Evolutionary conservation across 2,797 vertebrate species (phyloP), one percentile per base, ranked within the genome.

Genomic region (Chelmon rostratus): DNA sequence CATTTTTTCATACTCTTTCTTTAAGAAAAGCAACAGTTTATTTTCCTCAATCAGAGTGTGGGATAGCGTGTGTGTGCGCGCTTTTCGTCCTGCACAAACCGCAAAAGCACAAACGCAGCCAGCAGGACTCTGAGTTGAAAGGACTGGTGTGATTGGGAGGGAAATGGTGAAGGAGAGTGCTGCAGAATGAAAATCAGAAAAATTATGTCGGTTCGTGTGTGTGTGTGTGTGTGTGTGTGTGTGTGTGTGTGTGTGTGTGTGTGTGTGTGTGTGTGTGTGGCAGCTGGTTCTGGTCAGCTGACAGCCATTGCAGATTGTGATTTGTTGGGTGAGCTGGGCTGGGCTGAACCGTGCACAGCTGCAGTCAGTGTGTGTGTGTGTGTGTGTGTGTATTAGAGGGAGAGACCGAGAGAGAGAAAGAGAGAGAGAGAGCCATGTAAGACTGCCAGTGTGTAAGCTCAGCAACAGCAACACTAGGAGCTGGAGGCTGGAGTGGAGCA

Each of bases 401-500:
- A 38, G 40, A 64, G 53, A 67, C 59, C 44, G 76, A 66, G 73
- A 50, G 73, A 59, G 31, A 64, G 49, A 69, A 42, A 65, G 44
- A 59, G 65, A 35, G 56, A 59, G 66, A 59, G 66, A n/a, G 76
- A 71, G 72, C 62, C 69, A 88, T 89, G 86, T 85, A 97, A 97
- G 96, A 93, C 96, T 96, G 91, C 95, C 96, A 96, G 96, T 97
- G 97, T 97, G 96, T 93, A 91, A 94, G 93, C 96, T 94, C 87
- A 95, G 96, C 96, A 95, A 74, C 81, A 85, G 86, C 88, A 88
- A 84, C 87, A 88, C 86, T 83, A 85, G 85, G 83, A 84, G 80
- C 85, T 61, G 88, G 49, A 86, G 82, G 75, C 87, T 57, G 65
- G 64, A 88, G 79, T 62, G 57, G 79, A 76, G 79, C 80, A 76